phyloP scores from a whole-genome alignment of 2,113 vertebrate genomes.

The Cynopterus brachyotis region DNA sequence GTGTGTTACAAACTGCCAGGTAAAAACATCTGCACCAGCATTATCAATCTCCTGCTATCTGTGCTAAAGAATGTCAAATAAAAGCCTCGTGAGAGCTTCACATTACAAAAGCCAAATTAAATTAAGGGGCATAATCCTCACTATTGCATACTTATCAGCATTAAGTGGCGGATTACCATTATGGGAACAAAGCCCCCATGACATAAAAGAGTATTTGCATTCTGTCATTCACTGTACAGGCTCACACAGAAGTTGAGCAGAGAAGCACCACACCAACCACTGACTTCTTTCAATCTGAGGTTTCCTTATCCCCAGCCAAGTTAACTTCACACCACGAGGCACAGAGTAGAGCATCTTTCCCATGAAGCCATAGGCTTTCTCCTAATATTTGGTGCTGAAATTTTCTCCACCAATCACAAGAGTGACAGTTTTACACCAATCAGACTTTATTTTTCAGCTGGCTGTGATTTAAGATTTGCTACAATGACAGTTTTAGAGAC shows the following conservation, averaged over 20 bases:
- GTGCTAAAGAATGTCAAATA: conserved; percentile 79
- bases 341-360: background rate
- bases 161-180: conserved; percentile 53
- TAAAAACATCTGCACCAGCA: conserved; percentile 72
- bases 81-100: conserved; percentile 39
- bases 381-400: background rate
- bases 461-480: conserved; percentile 4
- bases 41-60: conserved; percentile 64
- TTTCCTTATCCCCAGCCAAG: background rate
- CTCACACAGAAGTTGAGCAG: background rate
- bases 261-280: background rate
- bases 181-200: conserved; percentile 41
- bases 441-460: background rate
- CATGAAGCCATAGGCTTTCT: background rate
- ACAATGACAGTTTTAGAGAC: background rate
- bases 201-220: conserved; percentile 47
- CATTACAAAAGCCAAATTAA: conserved; percentile 64
- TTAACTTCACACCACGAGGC: too few species aligned
- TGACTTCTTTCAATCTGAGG: background rate
- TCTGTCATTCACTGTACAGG: background rate
- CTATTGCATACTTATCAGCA: conserved; percentile 33
- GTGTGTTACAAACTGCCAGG: conserved; percentile 16
- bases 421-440: background rate
- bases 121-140: conserved; percentile 59
- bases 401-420: background rate